A percentile compares a stretch with the other conserved stretches of the same genome.
Conservation (phyloP, 2,888 invertebrate species). For the Nezara viridula region DNA sequence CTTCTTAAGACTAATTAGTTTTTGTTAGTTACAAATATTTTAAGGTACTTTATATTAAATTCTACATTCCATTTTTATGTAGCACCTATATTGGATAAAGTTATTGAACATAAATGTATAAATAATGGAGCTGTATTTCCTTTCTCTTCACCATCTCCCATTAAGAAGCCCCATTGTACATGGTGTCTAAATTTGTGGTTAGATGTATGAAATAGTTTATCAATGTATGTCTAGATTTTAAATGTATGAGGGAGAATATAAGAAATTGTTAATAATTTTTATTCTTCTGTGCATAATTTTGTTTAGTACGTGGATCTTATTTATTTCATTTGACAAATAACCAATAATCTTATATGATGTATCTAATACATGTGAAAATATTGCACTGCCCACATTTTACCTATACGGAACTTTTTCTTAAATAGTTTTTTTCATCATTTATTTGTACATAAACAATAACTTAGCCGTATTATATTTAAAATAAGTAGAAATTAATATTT, state of each 20-base stretch:
- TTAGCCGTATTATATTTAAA: neutral
- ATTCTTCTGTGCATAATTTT: slow-evolving; percentile 9
- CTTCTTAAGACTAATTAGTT: slow-evolving; percentile 55
- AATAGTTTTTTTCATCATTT: neutral
- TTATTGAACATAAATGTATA: slow-evolving; percentile 35
- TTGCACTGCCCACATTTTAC: slow-evolving; percentile 31
- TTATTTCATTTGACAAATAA: slow-evolving; percentile 11
- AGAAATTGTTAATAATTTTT: slow-evolving; percentile 17
- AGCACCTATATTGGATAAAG: slow-evolving; percentile 40
- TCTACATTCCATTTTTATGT: slow-evolving; percentile 57
- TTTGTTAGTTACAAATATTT: slow-evolving; percentile 53
- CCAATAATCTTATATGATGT: neutral
- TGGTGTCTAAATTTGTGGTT: slow-evolving; percentile 37
- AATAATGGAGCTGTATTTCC: slow-evolving; percentile 38
- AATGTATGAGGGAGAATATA: slow-evolving; percentile 3
- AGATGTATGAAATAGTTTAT: slow-evolving; percentile 31
- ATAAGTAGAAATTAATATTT: neutral
- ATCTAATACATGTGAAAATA: neutral
- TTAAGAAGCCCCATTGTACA: slow-evolving; percentile 38
- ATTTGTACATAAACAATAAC: slow-evolving; percentile 17
- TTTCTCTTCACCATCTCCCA: slow-evolving; percentile 9
- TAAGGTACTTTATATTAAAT: slow-evolving; percentile 52
- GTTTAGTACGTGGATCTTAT: neutral
- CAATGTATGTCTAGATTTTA: slow-evolving; percentile 46
- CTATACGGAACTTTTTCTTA: neutral